phyloP scores from a whole-genome alignment of 1,140 invertebrate genomes.

The Sycophila sp. region DNA sequence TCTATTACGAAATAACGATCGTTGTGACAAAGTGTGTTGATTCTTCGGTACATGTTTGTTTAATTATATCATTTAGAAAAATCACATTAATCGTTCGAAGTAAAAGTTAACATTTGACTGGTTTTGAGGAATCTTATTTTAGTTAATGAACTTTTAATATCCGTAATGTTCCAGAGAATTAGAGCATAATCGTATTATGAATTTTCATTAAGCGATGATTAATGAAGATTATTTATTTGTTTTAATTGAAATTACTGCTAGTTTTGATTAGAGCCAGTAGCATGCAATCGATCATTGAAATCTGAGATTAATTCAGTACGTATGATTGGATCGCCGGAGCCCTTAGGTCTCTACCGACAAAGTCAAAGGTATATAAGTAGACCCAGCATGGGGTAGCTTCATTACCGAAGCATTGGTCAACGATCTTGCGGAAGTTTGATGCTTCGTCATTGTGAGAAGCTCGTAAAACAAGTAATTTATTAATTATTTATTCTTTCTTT shows the following conservation, averaged over 20 bases:
- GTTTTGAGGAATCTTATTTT: not conserved
- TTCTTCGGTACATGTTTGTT: not conserved
- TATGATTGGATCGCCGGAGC: constrained; percentile 30
- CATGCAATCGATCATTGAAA: constrained; percentile 50
- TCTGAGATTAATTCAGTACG: constrained; percentile 43
- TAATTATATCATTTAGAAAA: not conserved
- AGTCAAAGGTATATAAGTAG: constrained; percentile 45
- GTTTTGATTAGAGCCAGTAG: constrained; percentile 46
- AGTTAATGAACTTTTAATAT: not conserved
- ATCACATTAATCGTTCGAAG: no score
- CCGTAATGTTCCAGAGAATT: not conserved
- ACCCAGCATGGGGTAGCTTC: constrained; percentile 53
- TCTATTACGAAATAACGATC: no score
- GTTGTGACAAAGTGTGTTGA: not conserved
- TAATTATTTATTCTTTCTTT: not conserved
- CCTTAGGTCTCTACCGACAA: constrained; percentile 38
- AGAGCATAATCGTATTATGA: not conserved
- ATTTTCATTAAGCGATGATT: not conserved
- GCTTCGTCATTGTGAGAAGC: constrained; percentile 17
- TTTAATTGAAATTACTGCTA: constrained; percentile 16
- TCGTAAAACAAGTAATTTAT: constrained; percentile 7
- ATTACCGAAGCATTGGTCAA: constrained; percentile 54
- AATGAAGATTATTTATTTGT: not conserved
- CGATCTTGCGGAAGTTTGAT: constrained; percentile 44
- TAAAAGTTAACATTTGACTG: not conserved